phyloP scores from a whole-genome alignment of 2,888 invertebrate genomes.

The Ichneumoninae sp. region DNA sequence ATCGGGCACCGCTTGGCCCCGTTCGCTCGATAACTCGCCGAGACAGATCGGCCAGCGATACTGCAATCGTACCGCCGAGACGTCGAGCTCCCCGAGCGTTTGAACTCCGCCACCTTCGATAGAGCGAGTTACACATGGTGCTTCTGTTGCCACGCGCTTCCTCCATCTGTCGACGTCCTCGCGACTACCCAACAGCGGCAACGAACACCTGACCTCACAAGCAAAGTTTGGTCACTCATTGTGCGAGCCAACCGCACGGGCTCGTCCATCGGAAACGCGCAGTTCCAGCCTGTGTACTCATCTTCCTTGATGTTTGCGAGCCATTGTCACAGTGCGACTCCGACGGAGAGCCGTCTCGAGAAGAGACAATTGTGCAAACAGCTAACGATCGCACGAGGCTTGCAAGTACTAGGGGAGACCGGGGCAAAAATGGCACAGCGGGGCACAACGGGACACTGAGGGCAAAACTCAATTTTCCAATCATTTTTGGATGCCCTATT shows the following conservation, averaged over 20 bases:
- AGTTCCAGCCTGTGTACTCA: background rate
- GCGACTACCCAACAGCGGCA: slow-evolving; percentile 1
- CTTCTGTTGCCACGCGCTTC: background rate
- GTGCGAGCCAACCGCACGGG: slow-evolving; percentile 26
- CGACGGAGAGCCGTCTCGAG: background rate
- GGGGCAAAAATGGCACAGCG: too few species aligned
- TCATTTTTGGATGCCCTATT: too few species aligned
- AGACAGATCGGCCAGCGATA: slow-evolving; percentile 9
- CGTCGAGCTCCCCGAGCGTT: slow-evolving; percentile 9
- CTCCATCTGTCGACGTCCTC: slow-evolving; percentile 13
- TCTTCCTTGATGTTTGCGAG: background rate
- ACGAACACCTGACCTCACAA: slow-evolving; percentile 52
- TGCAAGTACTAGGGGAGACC: background rate
- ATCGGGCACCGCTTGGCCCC: background rate
- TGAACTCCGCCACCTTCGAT: slow-evolving; percentile 36
- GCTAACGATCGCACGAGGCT: background rate
- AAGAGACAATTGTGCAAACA: slow-evolving; percentile 59
- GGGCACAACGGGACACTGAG: too few species aligned
- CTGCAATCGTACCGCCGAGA: background rate
- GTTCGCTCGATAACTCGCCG: slow-evolving; percentile 29
- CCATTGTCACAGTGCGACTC: slow-evolving; percentile 41
- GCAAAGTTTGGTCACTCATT: slow-evolving; percentile 20
- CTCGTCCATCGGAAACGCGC: slow-evolving; percentile 11
- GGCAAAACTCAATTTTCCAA: too few species aligned
- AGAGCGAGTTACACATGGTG: background rate